Evolutionary conservation across 2,113 vertebrate genomes (phyloP).

Genomic region (Hemiscyllium ocellatum): DNA sequence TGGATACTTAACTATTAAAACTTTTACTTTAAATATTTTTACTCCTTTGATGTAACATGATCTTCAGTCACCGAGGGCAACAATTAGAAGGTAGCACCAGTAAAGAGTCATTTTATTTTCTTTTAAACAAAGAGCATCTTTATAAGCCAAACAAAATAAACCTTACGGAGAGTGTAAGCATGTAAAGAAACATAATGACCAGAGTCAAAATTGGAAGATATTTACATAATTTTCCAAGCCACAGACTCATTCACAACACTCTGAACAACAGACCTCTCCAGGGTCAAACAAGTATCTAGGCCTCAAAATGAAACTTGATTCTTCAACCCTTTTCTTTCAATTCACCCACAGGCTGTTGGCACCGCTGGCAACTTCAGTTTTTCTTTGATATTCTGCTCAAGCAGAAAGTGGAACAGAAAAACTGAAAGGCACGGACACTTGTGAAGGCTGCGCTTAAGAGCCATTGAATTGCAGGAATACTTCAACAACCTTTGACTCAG

Average conservation of each 20-base stretch:
- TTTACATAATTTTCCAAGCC: neutral
- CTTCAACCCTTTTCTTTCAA: neutral
- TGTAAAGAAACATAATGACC: neutral
- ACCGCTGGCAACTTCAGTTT: neutral
- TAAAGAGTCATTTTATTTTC: neutral
- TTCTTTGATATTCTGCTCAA: neutral
- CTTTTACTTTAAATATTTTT: constrained; percentile 4
- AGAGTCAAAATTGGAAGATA: neutral
- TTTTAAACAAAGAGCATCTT: neutral
- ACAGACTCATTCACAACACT: neutral
- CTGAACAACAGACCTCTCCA: neutral
- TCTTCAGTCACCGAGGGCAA: neutral
- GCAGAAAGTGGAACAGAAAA: neutral
- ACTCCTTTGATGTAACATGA: neutral
- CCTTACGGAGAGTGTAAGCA: neutral
- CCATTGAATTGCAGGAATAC: neutral
- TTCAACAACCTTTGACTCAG: neutral
- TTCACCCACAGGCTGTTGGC: neutral
- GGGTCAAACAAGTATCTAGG: neutral
- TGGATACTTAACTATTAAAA: neutral
- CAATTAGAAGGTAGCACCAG: neutral
- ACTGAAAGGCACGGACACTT: neutral
- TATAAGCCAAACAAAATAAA: constrained; percentile 14
- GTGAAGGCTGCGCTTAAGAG: neutral
- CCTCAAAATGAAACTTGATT: neutral